Evolutionary conservation across 2,888 invertebrate species (phyloP).

Genomic region (Physocephala rufipes): DNA sequence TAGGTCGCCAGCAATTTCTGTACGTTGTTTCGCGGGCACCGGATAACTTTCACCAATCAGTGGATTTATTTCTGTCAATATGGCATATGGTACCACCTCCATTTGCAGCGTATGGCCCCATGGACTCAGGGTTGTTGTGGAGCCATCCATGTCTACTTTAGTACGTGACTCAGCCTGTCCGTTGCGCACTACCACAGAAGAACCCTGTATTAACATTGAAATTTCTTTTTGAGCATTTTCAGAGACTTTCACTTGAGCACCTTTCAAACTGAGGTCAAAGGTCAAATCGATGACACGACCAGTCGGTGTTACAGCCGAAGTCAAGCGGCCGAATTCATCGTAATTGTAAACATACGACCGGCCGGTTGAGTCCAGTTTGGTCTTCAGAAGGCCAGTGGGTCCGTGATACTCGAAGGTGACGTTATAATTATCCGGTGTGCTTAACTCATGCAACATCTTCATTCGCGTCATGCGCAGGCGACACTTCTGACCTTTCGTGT

Average conservation of each 20-base stretch:
- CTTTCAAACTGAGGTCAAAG: slow-evolving; percentile 90
- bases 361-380: slow-evolving; percentile 88
- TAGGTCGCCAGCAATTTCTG: slow-evolving; percentile 88
- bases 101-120: slow-evolving; percentile 91
- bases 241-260: slow-evolving; percentile 85
- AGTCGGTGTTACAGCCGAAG: slow-evolving; percentile 93
- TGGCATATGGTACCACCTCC: slow-evolving; percentile 89
- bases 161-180: slow-evolving; percentile 86
- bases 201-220: slow-evolving; percentile 87
- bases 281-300: slow-evolving; percentile 88
- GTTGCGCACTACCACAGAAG: slow-evolving; percentile 82
- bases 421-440: slow-evolving; percentile 93
- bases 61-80: slow-evolving; percentile 87
- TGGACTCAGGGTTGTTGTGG: slow-evolving; percentile 81
- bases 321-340: slow-evolving; percentile 92
- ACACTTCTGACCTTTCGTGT: slow-evolving; percentile 92
- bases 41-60: slow-evolving; percentile 91
- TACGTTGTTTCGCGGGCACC: slow-evolving; percentile 88
- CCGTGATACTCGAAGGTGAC: slow-evolving; percentile 94
- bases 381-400: slow-evolving; percentile 86
- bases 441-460: slow-evolving; percentile 89
- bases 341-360: slow-evolving; percentile 93
- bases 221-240: slow-evolving; percentile 85
- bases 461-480: slow-evolving; percentile 90
- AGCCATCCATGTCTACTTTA: slow-evolving; percentile 82